Evolutionary conservation across 64 coral and sea anemone genomes (phyloP), one percentile per base, ranked within the genome.

Genomic region (Stichodactyla helianthus): DNA sequence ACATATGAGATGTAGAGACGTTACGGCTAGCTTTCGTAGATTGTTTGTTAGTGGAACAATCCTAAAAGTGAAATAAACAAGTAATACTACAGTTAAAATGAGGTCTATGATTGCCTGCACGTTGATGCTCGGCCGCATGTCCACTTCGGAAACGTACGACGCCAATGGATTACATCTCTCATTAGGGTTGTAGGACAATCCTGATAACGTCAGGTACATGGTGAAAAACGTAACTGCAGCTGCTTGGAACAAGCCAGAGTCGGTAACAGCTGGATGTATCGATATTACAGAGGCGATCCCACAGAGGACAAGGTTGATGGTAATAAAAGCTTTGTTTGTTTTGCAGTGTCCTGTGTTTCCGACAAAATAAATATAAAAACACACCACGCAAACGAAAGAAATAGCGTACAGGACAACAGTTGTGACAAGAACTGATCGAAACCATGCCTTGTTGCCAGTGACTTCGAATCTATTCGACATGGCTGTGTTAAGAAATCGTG

Each of bases 101-200:
- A 99, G 61, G 77, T 99, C 97, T 82, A 99, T 51, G 58, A 83
- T 83, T 8, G 97, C 97, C 82, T 99, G 97, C 13, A 99, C 64
- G 55, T 93, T 99, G 27, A 99, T 82, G 17, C 77, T 99, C 2
- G 97, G 97, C 58, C 97, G 85, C 97, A 99, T 99, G 52, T 99
- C 97, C 14, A 90, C 97, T 65, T 99, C 93, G 4, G 97, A 92
- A 7, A 99, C 68, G 76, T 86, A 99, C 0, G 84, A 91, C 7
- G 97, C 97, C 5, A 95, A 84, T 9, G 97, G 93, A 76, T 95
- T 99, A 55, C 97, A 99, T 5, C 87, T 90, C 53, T 99, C 97
- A 50, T 99, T 89, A 8, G 97, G 97, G 83, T 99, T 99, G 58
- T 95, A 92, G 6, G 97, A 95, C 59, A 99, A 54, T 25, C 87